Evolutionary conservation across 2,888 invertebrate genomes (phyloP).

Genomic region (Sarcophaga variegata): DNA sequence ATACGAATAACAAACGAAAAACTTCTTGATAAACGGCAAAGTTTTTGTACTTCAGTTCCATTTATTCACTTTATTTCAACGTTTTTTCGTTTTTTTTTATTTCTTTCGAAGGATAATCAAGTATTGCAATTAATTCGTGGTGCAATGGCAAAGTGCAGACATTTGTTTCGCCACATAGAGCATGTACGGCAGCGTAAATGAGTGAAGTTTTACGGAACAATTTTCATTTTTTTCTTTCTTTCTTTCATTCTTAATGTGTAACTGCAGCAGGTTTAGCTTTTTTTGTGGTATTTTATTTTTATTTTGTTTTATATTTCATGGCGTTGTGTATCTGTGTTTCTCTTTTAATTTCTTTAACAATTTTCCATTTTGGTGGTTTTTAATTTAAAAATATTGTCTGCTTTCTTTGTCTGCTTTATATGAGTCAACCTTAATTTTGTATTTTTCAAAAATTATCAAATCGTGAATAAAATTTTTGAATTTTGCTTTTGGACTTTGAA

Average conservation of each 20-base stretch:
- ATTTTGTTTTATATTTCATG: background rate
- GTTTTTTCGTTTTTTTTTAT: background rate
- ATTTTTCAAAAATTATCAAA: too few species aligned
- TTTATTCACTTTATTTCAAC: too few species aligned
- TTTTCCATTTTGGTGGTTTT: slow-evolving; percentile 31
- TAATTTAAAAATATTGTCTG: slow-evolving; percentile 27
- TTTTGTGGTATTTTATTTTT: background rate
- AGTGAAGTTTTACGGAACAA: slow-evolving; percentile 44
- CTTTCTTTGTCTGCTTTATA: background rate
- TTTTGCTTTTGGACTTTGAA: too few species aligned
- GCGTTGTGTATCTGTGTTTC: background rate
- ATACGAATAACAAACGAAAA: slow-evolving; percentile 31
- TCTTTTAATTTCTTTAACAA: slow-evolving; percentile 9
- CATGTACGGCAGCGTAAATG: slow-evolving; percentile 70
- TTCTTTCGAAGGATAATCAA: slow-evolving; percentile 70
- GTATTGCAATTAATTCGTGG: slow-evolving; percentile 73
- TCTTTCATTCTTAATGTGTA: slow-evolving; percentile 25
- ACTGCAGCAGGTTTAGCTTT: slow-evolving; percentile 45
- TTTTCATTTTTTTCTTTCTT: background rate
- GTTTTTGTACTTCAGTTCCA: slow-evolving; percentile 61
- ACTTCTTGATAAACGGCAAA: slow-evolving; percentile 71
- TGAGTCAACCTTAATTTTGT: too few species aligned
- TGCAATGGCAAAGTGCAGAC: slow-evolving; percentile 71
- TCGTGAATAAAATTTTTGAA: too few species aligned
- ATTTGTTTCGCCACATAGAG: slow-evolving; percentile 71